A percentile compares a stretch with the other conserved stretches of the same genome.
Conservation (phyloP, 2,888 invertebrate species). For the Dolomedes plantarius region DNA sequence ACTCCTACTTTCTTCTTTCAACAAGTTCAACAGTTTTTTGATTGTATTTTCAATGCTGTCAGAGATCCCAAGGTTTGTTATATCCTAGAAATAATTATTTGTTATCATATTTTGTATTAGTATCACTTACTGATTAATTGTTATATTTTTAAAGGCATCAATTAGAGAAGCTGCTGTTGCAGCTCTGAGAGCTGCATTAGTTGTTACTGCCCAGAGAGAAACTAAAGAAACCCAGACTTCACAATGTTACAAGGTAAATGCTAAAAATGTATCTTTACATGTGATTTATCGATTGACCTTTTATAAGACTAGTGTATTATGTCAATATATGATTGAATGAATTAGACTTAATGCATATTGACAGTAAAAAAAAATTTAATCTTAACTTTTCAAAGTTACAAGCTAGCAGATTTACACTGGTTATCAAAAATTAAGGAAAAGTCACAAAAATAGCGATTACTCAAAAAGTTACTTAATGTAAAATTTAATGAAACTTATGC, state of each 20-base stretch:
- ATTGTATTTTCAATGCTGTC: slow-evolving; percentile 92
- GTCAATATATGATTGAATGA: too few relatives aligned
- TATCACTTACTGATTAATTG: slow-evolving; percentile 26
- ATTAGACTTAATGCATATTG: not conserved
- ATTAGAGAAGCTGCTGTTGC: slow-evolving; percentile 95
- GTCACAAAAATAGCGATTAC: too few relatives aligned
- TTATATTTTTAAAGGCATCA: slow-evolving; percentile 80
- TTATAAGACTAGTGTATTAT: too few relatives aligned
- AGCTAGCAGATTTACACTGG: too few relatives aligned
- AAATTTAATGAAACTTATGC: too few relatives aligned
- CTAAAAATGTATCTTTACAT: too few relatives aligned
- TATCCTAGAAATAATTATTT: not conserved
- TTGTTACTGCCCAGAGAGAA: slow-evolving; percentile 96
- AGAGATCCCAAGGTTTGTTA: slow-evolving; percentile 87
- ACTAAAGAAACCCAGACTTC: slow-evolving; percentile 92
- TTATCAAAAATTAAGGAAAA: too few relatives aligned
- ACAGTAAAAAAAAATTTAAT: too few relatives aligned
- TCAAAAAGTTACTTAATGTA: too few relatives aligned
- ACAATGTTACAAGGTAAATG: slow-evolving; percentile 83
- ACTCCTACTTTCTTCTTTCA: slow-evolving; percentile 98
- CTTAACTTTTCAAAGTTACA: too few relatives aligned
- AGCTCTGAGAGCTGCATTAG: slow-evolving; percentile 94
- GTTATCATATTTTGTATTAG: slow-evolving; percentile 5
- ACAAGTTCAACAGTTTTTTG: slow-evolving; percentile 94
- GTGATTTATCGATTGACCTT: too few relatives aligned